phyloP scores from a whole-genome alignment of 2,113 vertebrate genomes.

The Mus spicilegus region DNA sequence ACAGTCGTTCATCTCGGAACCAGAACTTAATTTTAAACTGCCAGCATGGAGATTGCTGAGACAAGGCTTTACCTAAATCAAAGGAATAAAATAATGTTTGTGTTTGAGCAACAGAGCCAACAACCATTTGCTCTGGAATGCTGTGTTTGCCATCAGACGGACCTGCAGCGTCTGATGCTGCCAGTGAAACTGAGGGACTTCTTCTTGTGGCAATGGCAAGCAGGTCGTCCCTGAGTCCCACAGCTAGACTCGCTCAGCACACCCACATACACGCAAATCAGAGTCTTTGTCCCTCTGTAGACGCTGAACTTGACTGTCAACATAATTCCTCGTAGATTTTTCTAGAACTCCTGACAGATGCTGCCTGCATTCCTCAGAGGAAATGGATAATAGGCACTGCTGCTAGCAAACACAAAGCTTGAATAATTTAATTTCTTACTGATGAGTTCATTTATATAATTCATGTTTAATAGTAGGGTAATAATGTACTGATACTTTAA shows the following conservation, averaged over 20 bases:
- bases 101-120: slow-evolving; percentile 25
- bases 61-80: slow-evolving; percentile 39
- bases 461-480: slow-evolving; percentile 32
- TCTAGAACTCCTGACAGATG: neutral
- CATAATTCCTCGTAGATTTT: neutral
- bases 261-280: neutral
- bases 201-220: neutral
- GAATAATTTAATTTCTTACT: slow-evolving; percentile 37
- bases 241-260: neutral
- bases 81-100: slow-evolving; percentile 45
- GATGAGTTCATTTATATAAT: slow-evolving; percentile 41
- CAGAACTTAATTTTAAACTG: slow-evolving; percentile 31
- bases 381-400: neutral
- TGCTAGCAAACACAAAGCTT: slow-evolving; percentile 2
- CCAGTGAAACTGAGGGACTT: neutral
- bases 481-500: slow-evolving; percentile 47
- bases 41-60: neutral
- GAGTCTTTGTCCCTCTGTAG: neutral
- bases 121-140: slow-evolving; percentile 26
- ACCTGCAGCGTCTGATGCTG: neutral
- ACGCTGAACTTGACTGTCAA: neutral
- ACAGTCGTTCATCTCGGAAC: slow-evolving; percentile 37
- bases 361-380: neutral
- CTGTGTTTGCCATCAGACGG: neutral
- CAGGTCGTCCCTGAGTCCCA: neutral